These are phyloP conservation scores for Gallinago media DNA, from an alignment of 2,113 vertebrate genomes.

Conservation along the genomic window DNA sequence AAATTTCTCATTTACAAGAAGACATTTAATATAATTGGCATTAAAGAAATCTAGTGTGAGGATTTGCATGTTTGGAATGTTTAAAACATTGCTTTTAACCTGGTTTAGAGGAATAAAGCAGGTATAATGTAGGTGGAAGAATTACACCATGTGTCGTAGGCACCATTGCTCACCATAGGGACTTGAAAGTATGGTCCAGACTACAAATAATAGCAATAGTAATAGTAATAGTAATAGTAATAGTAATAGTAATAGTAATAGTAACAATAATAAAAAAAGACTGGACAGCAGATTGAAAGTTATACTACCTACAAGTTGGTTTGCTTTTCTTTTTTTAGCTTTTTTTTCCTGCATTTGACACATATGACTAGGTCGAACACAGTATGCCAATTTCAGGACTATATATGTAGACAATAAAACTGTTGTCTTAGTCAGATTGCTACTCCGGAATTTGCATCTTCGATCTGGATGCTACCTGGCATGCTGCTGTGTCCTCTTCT, in stretches of 20 bases:
- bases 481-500: not conserved
- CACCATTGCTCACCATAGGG: not conserved
- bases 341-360: not conserved
- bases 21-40: not conserved
- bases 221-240: not conserved
- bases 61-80: not conserved
- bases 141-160: not conserved
- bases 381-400: not conserved
- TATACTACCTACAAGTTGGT: not conserved
- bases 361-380: accelerated
- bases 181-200: not conserved
- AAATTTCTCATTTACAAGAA: conserved; percentile 22
- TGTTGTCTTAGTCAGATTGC: not conserved
- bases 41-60: conserved; percentile 10
- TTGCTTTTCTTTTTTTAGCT: not conserved
- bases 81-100: conserved; percentile 1
- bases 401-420: accelerated
- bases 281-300: not conserved
- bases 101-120: not conserved
- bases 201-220: not conserved
- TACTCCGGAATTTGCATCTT: not conserved
- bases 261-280: not conserved
- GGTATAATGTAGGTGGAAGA: not conserved
- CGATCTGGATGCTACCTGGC: not conserved
- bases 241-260: not conserved